A percentile compares a stretch with the other conserved stretches of the same genome.
These are phyloP conservation scores for Psilopogon haemacephalus DNA, from an alignment of 2,113 vertebrate species.

Conservation along the genomic window DNA sequence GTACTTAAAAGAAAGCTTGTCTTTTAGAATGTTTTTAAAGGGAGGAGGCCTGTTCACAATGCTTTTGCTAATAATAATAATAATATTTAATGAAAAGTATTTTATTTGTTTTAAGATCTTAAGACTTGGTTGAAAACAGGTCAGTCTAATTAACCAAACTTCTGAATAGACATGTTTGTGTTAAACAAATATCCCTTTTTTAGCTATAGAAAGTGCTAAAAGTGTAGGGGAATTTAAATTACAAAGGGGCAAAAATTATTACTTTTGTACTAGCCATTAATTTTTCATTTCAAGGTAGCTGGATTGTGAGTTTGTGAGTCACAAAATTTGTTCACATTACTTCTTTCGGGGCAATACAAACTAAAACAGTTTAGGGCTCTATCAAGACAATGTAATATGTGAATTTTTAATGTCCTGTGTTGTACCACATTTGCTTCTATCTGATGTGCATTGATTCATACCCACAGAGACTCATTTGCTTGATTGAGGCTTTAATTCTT, in stretches of 20 bases:
- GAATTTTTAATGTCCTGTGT: neutral
- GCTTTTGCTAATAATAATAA: constrained; percentile 10
- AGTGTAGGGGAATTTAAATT: neutral
- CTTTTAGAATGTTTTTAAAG: constrained; percentile 26
- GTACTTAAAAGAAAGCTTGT: neutral
- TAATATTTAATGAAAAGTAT: neutral
- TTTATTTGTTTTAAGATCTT: neutral
- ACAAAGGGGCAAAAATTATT: neutral
- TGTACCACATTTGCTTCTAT: neutral
- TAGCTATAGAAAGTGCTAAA: neutral
- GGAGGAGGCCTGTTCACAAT: neutral
- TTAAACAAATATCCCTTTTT: neutral
- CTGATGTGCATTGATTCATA: neutral
- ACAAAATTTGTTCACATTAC: neutral
- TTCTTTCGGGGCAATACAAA: neutral
- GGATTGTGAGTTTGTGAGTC: neutral
- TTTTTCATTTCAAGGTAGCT: neutral
- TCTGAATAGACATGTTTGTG: neutral
- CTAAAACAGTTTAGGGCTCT: neutral
- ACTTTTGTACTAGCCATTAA: neutral
- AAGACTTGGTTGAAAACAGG: neutral
- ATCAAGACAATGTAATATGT: neutral
- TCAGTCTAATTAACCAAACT: neutral
- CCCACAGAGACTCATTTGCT: neutral
- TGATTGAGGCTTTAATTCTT: neutral